These are phyloP conservation scores for Oscheius onirici DNA, from an alignment of 2,888 invertebrate species.

Conservation along the genomic window DNA sequence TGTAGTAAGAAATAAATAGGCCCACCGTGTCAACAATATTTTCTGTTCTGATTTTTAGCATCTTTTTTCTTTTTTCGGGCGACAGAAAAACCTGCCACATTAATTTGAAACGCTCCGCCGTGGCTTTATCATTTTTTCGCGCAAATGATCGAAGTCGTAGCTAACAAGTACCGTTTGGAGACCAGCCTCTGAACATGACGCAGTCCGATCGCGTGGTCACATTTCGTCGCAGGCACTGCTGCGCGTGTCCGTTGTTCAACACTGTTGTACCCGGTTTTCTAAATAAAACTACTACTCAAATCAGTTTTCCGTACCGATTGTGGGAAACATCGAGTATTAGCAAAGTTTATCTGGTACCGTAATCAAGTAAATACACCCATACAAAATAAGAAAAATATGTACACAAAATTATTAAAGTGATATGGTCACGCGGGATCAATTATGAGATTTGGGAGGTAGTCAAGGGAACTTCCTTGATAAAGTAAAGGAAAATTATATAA, in stretches of 20 bases:
- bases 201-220: constrained; percentile 19
- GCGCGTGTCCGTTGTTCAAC: constrained; percentile 3
- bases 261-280: neutral
- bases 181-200: constrained; percentile 22
- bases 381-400: constrained; percentile 13
- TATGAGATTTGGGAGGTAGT: constrained; percentile 12
- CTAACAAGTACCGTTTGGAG: neutral
- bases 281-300: neutral
- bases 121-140: too few relatives aligned
- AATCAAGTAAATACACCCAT: constrained; percentile 15
- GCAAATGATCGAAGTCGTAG: too few relatives aligned
- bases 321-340: neutral
- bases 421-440: constrained; percentile 28
- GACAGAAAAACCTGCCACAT: too few relatives aligned
- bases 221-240: constrained; percentile 18
- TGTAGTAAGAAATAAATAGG: neutral
- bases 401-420: constrained; percentile 31
- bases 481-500: constrained; percentile 1
- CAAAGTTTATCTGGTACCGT: constrained; percentile 18
- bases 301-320: too few relatives aligned
- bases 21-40: neutral
- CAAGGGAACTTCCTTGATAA: neutral
- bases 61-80: too few relatives aligned
- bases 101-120: too few relatives aligned
- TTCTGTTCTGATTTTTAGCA: neutral